phyloP scores from a whole-genome alignment of 2,888 invertebrate species.

The Uloborus plumipes region DNA sequence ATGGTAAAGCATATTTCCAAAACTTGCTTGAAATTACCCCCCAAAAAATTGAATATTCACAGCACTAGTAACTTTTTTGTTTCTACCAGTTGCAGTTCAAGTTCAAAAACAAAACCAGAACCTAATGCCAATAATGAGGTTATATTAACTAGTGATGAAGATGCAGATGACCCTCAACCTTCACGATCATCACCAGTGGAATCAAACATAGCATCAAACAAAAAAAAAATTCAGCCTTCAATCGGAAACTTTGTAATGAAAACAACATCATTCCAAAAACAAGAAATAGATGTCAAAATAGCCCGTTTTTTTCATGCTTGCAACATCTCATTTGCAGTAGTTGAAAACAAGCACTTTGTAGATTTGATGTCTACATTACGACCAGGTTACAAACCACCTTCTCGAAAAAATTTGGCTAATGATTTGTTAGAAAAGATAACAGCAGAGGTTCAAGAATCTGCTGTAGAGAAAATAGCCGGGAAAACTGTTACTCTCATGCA shows the following conservation, averaged over 20 bases:
- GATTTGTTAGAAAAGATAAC: constrained; percentile 13
- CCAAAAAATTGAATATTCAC: constrained; percentile 9
- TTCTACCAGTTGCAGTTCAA: constrained; percentile 1
- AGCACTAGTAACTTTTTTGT: background rate
- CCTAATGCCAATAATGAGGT: background rate
- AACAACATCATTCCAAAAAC: constrained; percentile 7
- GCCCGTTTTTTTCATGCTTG: constrained; percentile 15
- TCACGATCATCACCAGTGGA: constrained; percentile 7
- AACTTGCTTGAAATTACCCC: background rate
- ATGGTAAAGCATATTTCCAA: constrained; percentile 9
- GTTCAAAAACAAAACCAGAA: constrained; percentile 1
- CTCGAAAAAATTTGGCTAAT: background rate
- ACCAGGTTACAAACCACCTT: constrained; percentile 10
- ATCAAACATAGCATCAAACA: background rate
- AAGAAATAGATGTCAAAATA: constrained; percentile 19
- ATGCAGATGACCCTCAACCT: constrained; percentile 1
- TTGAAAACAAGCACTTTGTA: constrained; percentile 14
- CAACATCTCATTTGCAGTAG: constrained; percentile 5
- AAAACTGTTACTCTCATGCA: constrained; percentile 9
- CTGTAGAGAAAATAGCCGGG: constrained; percentile 13
- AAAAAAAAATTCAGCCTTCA: constrained; percentile 1
- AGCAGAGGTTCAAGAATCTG: constrained; percentile 11
- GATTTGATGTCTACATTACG: constrained; percentile 5
- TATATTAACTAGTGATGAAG: constrained; percentile 6
- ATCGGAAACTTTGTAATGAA: constrained; percentile 9